Conservation (phyloP, 2,888 invertebrate genomes). For the Leptarthrus brevirostris region DNA sequence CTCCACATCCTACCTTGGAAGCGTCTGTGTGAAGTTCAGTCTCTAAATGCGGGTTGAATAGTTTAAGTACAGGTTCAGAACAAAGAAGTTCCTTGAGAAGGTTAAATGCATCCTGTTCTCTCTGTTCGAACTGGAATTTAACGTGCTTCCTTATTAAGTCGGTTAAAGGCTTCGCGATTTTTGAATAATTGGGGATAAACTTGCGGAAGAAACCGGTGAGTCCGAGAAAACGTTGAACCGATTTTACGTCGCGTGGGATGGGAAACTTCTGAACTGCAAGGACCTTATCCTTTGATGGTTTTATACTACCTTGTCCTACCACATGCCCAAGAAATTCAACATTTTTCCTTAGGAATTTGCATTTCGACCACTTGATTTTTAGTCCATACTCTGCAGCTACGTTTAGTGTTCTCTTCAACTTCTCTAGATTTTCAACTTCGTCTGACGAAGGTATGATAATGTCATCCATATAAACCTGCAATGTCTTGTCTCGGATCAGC, state of each 20-base stretch:
- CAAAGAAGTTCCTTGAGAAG: too few species aligned
- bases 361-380: not conserved
- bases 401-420: too few species aligned
- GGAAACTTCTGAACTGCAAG: not conserved
- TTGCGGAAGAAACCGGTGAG: not conserved
- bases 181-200: not conserved
- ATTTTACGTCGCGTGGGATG: not conserved
- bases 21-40: too few species aligned
- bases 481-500: constrained; percentile 43
- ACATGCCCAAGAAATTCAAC: not conserved
- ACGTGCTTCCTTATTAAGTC: not conserved
- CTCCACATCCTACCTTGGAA: too few species aligned
- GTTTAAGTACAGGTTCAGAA: too few species aligned
- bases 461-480: constrained; percentile 53
- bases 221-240: not conserved
- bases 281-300: not conserved
- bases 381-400: constrained; percentile 52
- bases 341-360: not conserved
- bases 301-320: not conserved
- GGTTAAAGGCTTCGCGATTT: not conserved
- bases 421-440: too few species aligned
- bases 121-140: too few species aligned
- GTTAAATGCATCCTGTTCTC: too few species aligned
- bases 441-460: constrained; percentile 47
- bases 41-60: too few species aligned